Base-by-base conservation (phyloP, 2,888 invertebrate genomes). In the Linnaemya tessellans region DNA sequence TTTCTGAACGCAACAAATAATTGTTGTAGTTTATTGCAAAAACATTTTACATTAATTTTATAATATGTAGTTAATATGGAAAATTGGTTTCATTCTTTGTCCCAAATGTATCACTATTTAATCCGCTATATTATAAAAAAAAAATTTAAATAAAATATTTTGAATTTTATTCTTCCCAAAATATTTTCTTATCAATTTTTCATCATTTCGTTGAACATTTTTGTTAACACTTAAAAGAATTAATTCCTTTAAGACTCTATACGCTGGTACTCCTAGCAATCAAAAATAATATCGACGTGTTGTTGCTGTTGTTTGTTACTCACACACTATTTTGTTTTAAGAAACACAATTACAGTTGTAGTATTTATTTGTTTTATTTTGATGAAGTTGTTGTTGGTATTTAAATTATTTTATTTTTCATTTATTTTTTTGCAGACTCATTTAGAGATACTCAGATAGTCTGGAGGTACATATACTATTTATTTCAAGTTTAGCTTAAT, bases 271-370 rank as follows among this genome's bases (percentile, higher is more conserved):
- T 68, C 49, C 30, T 65, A 78, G 58, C 71, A 77, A 77, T 71
- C 35, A 67, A 41, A 51, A 49, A 35, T 70, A 18, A 64, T 54
- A n/a, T 35, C 30, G 54, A 77, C n/a, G n/a, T 84, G 64, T 84
- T 75, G 80, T 70, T 84, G 60, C 64, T 75, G 49, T 68, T 84
- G 60, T 79, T 68, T 84, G 60, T 79, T 81, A 85, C 85, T 85
- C 85, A 82, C 85, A 75, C 64, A 77, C 30, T 71, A 20, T 43
- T 51, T 64, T 54, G 41, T 62, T 62, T 75, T 58, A 58, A 80
- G 73, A 74, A 80, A 80, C 41, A 51, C 74, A 51, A 60, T 62
- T 62, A 75, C 54, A 58, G 62, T 77, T 77, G 54, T 79, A 79
- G 38, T 70, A 58, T 54, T 74, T 68, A 43, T 79, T 75, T 79